phyloP scores from a whole-genome alignment of 1,140 invertebrate genomes.

The Bombus superbus region DNA sequence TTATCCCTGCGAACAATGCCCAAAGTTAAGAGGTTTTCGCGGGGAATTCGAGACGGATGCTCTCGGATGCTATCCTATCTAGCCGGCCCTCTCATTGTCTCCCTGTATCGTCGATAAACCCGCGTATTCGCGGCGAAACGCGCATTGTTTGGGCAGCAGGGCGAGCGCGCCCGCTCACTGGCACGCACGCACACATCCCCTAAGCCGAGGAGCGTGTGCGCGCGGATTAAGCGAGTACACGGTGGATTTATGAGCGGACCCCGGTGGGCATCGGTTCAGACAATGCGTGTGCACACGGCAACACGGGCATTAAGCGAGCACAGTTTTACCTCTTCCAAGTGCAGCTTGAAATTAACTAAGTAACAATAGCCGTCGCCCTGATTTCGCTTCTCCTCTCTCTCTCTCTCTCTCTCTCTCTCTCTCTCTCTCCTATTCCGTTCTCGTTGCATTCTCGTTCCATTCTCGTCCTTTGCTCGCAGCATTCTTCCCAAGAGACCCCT shows the following conservation, averaged over 20 bases:
- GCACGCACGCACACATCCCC: constrained; percentile 5
- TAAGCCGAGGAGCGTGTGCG: constrained; percentile 10
- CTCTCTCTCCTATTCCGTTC: background rate
- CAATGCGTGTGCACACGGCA: constrained; percentile 53
- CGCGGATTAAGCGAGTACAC: constrained; percentile 56
- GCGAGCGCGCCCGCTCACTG: background rate
- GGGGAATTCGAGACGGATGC: constrained; percentile 48
- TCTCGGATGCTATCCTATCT: constrained; percentile 49
- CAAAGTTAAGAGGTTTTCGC: constrained; percentile 66
- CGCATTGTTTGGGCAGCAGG: constrained; percentile 53
- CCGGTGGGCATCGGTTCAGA: constrained; percentile 60
- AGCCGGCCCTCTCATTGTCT: constrained; percentile 52
- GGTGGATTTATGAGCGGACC: constrained; percentile 64
- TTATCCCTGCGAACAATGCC: constrained; percentile 62
- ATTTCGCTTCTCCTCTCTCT: constrained; percentile 12
- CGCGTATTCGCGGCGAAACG: constrained; percentile 60
- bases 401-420: background rate
- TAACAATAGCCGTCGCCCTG: constrained; percentile 50
- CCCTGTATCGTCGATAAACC: constrained; percentile 64
- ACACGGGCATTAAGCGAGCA: constrained; percentile 64
- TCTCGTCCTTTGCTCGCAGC: background rate
- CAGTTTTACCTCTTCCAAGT: constrained; percentile 59
- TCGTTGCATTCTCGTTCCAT: background rate
- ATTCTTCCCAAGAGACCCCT: constrained; percentile 14
- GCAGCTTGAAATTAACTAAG: constrained; percentile 63